Conservation (phyloP, 2,888 invertebrate species). For the Apodemia zela region DNA sequence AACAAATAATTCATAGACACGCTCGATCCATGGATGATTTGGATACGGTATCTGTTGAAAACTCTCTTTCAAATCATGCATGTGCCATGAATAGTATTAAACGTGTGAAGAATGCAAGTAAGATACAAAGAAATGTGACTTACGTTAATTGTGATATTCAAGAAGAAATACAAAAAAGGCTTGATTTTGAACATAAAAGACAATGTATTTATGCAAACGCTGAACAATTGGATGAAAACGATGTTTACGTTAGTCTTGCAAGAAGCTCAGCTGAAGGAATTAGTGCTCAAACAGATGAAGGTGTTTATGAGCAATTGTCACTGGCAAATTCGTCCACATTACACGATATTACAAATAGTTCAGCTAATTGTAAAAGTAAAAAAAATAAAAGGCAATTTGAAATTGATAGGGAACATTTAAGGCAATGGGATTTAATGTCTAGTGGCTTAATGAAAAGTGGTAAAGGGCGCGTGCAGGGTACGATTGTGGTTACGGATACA, state of each 20-base stretch:
- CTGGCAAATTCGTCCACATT: slow-evolving; percentile 54
- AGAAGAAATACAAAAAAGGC: slow-evolving; percentile 63
- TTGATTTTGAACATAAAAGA: slow-evolving; percentile 36
- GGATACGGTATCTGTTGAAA: slow-evolving; percentile 69
- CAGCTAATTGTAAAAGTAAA: slow-evolving; percentile 34
- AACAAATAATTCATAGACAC: slow-evolving; percentile 89
- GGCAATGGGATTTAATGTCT: slow-evolving; percentile 94
- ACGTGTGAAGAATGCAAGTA: slow-evolving; percentile 62
- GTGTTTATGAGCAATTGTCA: slow-evolving; percentile 79
- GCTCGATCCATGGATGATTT: slow-evolving; percentile 91
- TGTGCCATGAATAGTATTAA: slow-evolving; percentile 67
- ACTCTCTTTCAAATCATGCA: slow-evolving; percentile 41
- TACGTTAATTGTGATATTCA: slow-evolving; percentile 88
- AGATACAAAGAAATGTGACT: slow-evolving; percentile 85
- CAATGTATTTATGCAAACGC: slow-evolving; percentile 16
- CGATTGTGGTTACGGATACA: slow-evolving; percentile 53
- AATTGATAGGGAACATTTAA: slow-evolving; percentile 91
- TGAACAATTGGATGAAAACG: slow-evolving; percentile 66
- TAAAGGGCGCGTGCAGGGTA: slow-evolving; percentile 62
- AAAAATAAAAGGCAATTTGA: slow-evolving; percentile 73
- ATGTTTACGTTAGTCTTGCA: slow-evolving; percentile 75
- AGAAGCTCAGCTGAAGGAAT: slow-evolving; percentile 45
- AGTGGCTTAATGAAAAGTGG: slow-evolving; percentile 85
- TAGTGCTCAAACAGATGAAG: slow-evolving; percentile 65
- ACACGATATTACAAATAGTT: slow-evolving; percentile 20